phyloP scores from a whole-genome alignment of 2,797 vertebrate genomes.

The Ptychobarbus kaznakovi region DNA sequence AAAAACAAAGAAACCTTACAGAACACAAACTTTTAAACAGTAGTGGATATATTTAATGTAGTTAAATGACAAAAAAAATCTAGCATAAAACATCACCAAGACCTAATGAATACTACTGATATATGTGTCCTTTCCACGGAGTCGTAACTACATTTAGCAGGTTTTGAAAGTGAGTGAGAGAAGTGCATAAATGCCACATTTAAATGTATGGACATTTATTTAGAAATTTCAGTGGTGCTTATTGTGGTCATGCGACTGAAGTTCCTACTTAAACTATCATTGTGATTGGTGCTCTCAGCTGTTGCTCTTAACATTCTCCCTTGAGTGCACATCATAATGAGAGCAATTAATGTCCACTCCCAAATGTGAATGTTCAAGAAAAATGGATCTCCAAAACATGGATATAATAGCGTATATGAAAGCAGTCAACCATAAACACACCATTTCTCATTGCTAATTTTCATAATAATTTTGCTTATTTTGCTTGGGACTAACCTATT shows the following conservation, averaged over 20 bases:
- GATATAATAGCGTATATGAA: conserved; percentile 1
- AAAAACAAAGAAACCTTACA: neutral
- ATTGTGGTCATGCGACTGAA: neutral
- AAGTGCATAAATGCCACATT: neutral
- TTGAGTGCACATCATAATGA: conserved; percentile 23
- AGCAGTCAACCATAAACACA: conserved; percentile 14
- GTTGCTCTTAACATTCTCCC: conserved; percentile 8
- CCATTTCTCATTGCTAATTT: conserved; percentile 13
- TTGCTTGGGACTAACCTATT: neutral
- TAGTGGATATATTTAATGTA: neutral
- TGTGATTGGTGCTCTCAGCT: conserved; percentile 8
- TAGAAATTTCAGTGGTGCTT: neutral
- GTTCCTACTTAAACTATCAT: neutral
- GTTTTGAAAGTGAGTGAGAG: neutral
- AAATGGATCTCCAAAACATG: conserved; percentile 14
- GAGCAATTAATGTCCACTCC: conserved; percentile 11
- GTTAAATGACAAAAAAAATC: neutral
- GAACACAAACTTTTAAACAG: too few relatives aligned
- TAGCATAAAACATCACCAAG: neutral
- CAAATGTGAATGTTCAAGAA: conserved; percentile 23
- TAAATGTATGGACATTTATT: neutral
- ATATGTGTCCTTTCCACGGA: neutral
- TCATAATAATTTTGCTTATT: neutral
- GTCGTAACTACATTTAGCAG: neutral
- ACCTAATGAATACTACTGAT: neutral